A percentile compares a stretch with the other conserved stretches of the same genome.
Evolutionary conservation across 1,140 invertebrate genomes (phyloP).

Genomic region (Papilio machaon): DNA sequence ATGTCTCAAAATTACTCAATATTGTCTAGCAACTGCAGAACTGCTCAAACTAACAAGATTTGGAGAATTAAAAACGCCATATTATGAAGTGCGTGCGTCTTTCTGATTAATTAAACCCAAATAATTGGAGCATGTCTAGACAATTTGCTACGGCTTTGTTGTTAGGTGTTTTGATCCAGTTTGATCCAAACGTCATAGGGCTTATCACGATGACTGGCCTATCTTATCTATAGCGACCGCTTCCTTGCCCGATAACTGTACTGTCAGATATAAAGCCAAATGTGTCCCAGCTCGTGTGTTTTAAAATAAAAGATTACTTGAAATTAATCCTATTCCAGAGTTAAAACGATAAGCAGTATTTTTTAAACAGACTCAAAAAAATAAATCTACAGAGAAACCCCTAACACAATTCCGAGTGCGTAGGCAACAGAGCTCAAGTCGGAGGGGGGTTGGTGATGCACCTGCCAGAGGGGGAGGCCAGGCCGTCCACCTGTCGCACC

Average conservation of each 20-base stretch:
- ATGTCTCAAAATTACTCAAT: too few relatives aligned
- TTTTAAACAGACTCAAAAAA: not conserved
- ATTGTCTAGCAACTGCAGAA: too few relatives aligned
- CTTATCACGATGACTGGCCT: not conserved
- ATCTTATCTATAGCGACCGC: slow-evolving; percentile 5
- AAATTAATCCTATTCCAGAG: not conserved
- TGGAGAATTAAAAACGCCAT: not conserved
- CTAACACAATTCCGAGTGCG: not conserved
- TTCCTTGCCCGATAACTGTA: slow-evolving; percentile 15
- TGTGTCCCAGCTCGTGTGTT: not conserved
- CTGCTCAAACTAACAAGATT: not conserved
- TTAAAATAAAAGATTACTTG: not conserved
- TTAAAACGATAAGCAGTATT: not conserved
- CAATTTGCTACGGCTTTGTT: not conserved
- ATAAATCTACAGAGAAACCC: not conserved
- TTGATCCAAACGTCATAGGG: not conserved
- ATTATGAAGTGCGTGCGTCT: not conserved
- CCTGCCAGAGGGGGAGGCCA: slow-evolving; percentile 15
- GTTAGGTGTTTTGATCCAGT: not conserved
- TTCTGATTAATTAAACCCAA: not conserved
- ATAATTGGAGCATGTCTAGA: slow-evolving; percentile 3
- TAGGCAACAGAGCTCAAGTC: not conserved
- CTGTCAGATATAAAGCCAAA: not conserved
- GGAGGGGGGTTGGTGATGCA: not conserved
- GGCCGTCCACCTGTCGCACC: slow-evolving; percentile 28